phyloP scores from a whole-genome alignment of 2,113 vertebrate genomes.

The Gopherus evgoodei region DNA sequence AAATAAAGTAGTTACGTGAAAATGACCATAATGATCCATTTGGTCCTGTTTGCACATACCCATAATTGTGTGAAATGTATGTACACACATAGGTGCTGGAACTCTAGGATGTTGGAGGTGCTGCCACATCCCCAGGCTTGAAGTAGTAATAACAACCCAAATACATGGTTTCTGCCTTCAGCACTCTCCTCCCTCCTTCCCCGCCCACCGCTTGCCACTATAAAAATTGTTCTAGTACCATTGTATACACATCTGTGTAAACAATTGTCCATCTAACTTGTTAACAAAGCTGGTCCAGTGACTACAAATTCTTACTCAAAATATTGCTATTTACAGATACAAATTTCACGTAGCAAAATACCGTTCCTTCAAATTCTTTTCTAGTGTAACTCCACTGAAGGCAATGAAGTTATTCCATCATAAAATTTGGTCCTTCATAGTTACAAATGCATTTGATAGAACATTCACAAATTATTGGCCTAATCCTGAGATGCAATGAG shows the following conservation, averaged over 20 bases:
- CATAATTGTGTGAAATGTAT: neutral
- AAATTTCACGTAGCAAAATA: neutral
- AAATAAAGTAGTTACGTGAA: neutral
- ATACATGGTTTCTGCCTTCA: no score
- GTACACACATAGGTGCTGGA: neutral
- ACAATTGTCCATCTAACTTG: neutral
- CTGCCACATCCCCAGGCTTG: no score
- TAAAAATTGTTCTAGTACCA: no score
- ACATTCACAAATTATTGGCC: neutral
- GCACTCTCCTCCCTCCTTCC: no score
- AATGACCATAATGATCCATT: neutral
- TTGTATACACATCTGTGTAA: neutral
- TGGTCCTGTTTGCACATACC: slow-evolving; percentile 5
- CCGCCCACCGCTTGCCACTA: no score
- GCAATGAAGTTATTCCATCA: no score
- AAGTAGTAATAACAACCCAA: no score
- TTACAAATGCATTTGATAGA: neutral
- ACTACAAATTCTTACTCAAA: neutral
- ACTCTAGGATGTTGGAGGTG: no score
- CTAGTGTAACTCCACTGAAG: no score
- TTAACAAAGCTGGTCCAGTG: slow-evolving; percentile 4
- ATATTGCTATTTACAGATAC: neutral
- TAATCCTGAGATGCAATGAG: neutral
- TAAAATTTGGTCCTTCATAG: neutral
- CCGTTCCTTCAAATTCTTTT: neutral